A percentile compares a stretch with the other conserved stretches of the same genome.
Evolutionary conservation across 1,140 invertebrate genomes (phyloP).

Genomic region (Drosophila bocqueti): DNA sequence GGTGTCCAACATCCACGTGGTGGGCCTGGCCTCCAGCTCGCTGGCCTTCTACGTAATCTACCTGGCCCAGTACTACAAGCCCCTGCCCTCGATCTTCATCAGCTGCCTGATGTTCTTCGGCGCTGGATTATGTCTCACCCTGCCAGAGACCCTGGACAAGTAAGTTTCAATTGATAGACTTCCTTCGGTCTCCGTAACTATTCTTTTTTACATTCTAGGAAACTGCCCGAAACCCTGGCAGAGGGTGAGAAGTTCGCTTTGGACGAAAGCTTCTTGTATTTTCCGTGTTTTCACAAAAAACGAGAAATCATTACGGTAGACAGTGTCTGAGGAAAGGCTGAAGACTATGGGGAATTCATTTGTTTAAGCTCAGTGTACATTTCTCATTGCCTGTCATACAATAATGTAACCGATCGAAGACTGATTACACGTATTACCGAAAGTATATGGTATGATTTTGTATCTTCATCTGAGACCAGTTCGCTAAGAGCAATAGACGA

Average conservation of each 20-base stretch:
- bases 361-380: conserved; percentile 14
- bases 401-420: conserved; percentile 9
- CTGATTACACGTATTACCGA: conserved; percentile 21
- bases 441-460: not conserved
- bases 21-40: conserved; percentile 85
- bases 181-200: too few species aligned
- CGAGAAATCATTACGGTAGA: not conserved
- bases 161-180: not conserved
- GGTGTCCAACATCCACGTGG: conserved; percentile 86
- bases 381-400: conserved; percentile 4
- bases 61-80: conserved; percentile 85
- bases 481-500: not conserved
- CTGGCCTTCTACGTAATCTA: conserved; percentile 81
- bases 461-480: not conserved
- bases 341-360: not conserved
- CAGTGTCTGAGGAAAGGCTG: not conserved
- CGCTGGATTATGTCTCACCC: conserved; percentile 86
- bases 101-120: conserved; percentile 86
- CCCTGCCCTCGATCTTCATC: conserved; percentile 86
- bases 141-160: conserved; percentile 87
- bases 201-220: conserved; percentile 31
- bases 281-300: conserved; percentile 46
- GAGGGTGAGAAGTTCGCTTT: conserved; percentile 87
- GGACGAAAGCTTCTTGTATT: conserved; percentile 76
- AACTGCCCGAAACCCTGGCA: conserved; percentile 86